Base-by-base conservation (phyloP, 2,888 invertebrate genomes). In the Clostera curtula region DNA sequence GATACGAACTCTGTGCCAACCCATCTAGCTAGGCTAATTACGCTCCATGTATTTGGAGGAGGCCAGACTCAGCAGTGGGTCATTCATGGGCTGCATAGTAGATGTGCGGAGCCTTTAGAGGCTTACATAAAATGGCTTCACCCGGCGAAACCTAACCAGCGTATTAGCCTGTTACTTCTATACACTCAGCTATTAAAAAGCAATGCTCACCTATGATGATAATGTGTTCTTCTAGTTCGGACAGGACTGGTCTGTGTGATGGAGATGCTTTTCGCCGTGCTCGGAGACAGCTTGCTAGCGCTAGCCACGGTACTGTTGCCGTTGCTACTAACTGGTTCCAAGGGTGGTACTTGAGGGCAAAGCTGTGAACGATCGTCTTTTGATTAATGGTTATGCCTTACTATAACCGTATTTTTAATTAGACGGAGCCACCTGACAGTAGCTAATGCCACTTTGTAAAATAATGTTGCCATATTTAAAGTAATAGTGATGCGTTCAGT, bases 181-280 rank as follows among this genome's bases (percentile, higher is more conserved):
- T n/a, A n/a, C n/a, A n/a, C n/a, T n/a, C n/a, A n/a, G n/a, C n/a
- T n/a, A n/a, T n/a, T n/a, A n/a, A n/a, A n/a, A n/a, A n/a, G n/a
- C n/a, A 6, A 18, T 4, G 8, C 3, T 17, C 30, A 82, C 83
- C 82, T 76, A 49, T 82, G 80, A 57, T 84, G 82, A 45, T 84
- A 83, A 56, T 84, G 82, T 7, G 83, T 65, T 34, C 79, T 68
- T 40, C 84, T 68, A 1, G 80, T 75, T 24, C 84, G 66, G 31
- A 85, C 74, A 5, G 85, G 85, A 31, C 85, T 85, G 22, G 85
- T 85, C 52, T 85, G 85, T 4, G 77, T 70, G 36, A 79, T 65
- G n/a, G 71, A 66, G 27, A 77, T 69, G 39, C 49, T 70, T 50
- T 84, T 83, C 20, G 73, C 63, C 38, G 66, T 79, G 43, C 68